Evolutionary conservation across 2,113 vertebrate genomes (phyloP).

Genomic region (Gnathonemus longibarbis): DNA sequence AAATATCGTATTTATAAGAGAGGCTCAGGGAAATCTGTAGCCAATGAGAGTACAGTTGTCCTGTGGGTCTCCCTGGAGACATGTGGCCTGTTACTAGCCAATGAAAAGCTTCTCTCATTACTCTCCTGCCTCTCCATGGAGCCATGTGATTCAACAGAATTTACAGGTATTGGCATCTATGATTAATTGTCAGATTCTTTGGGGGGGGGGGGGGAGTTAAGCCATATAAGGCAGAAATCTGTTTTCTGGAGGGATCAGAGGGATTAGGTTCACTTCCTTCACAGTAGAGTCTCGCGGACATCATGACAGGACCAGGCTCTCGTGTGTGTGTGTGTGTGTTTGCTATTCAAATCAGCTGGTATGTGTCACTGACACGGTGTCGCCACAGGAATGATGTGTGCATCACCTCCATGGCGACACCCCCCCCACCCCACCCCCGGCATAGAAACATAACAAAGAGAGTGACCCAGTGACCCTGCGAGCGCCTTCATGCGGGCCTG

Average conservation of each 20-base stretch:
- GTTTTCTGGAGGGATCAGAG: neutral
- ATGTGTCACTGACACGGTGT: too few relatives aligned
- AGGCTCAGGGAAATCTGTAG: neutral
- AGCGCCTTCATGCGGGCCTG: constrained; percentile 29
- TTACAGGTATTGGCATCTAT: neutral
- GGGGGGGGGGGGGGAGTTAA: neutral
- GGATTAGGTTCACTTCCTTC: neutral
- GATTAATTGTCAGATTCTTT: neutral
- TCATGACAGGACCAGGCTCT: neutral
- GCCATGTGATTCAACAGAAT: neutral
- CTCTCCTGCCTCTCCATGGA: neutral
- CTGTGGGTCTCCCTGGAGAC: too few relatives aligned
- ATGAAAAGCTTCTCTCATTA: neutral
- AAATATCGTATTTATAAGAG: neutral
- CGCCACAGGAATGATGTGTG: too few relatives aligned
- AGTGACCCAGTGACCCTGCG: constrained; percentile 13
- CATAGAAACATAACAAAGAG: too few relatives aligned
- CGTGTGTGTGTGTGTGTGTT: too few relatives aligned
- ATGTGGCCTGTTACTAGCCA: neutral
- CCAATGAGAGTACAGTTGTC: neutral
- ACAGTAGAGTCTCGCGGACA: neutral
- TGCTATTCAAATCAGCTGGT: too few relatives aligned
- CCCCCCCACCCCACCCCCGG: neutral
- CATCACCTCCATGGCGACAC: neutral
- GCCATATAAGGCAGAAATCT: neutral